Base-by-base conservation (phyloP, 2,113 vertebrate species). In the Myodes glareolus region DNA sequence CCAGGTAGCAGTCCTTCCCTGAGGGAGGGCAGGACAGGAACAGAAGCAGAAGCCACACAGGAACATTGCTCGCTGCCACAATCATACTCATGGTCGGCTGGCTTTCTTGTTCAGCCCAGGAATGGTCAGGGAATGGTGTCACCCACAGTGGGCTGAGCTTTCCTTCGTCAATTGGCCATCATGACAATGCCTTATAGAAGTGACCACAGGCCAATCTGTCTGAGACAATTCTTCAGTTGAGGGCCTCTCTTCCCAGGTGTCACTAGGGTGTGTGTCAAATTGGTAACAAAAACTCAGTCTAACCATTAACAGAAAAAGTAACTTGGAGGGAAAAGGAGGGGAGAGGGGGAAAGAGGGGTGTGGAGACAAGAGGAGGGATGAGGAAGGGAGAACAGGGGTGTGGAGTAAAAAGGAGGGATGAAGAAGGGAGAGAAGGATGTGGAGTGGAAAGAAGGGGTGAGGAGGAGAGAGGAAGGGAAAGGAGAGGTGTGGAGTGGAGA, bases 271-370 rank as follows among this genome's bases (percentile, higher is more conserved):
- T 82, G 36, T 39, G 21, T 61, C 23, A 61, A 82, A 82, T 8
- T 58, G 52, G 58, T 12, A 61, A 61, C 80, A n/a, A 4, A 39
- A 39, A 68, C 10, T 36, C 1, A 3, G 6, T 65, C 16, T 50
- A n/a, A 27, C 68, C 29, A 1, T 84, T 58, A 29, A n/a, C 82
- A 78, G 80, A 94, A 96, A 95, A 94, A 92, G 84, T 58, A 21
- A 33, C 4, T 0, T 29, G 70, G 33, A 68, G 61, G 84, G 58
- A 36, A 11, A 6, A 6, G 45, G 45, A 47, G 45, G 45, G 6
- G 45, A 6, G 45, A 6, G 45, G 6, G 6, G 45, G 6, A 47
- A 47, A 47, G 45, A 0, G 61, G 78, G 58, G 39, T 9, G 0
- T 3, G 52, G 76, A 1, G 0, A 3, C 61, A 27, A 36, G 33